A percentile compares a stretch with the other conserved stretches of the same genome.
These are phyloP conservation scores for Cheilosia scutellata DNA, from an alignment of 2,888 invertebrate species.

Conservation along the genomic window DNA sequence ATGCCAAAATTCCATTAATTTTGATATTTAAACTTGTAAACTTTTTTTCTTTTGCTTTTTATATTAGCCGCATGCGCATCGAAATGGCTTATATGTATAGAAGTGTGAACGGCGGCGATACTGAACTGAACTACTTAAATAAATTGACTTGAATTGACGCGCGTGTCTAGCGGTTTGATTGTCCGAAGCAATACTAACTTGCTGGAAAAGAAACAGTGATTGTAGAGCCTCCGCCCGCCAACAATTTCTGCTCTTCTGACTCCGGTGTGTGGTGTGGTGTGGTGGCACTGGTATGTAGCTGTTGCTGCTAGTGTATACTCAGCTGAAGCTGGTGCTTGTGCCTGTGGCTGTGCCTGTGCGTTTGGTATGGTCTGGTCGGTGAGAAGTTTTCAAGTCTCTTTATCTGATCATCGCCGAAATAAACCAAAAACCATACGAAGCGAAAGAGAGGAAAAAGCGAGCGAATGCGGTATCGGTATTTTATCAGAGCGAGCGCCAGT, in stretches of 20 bases:
- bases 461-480: constrained; percentile 13
- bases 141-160: constrained; percentile 56
- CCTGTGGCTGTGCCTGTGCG: constrained; percentile 35
- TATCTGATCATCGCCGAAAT: constrained; percentile 25
- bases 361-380: constrained; percentile 18
- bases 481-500: constrained; percentile 51
- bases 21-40: constrained; percentile 26
- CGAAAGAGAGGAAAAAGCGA: constrained; percentile 48
- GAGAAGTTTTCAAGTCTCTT: constrained; percentile 62
- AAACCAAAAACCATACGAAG: not conserved
- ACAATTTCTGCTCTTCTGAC: constrained; percentile 43
- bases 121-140: constrained; percentile 48
- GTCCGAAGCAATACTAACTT: constrained; percentile 70
- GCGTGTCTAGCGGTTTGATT: constrained; percentile 68
- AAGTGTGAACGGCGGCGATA: constrained; percentile 25
- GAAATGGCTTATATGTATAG: constrained; percentile 42
- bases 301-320: constrained; percentile 19
- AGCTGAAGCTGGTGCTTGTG: constrained; percentile 15
- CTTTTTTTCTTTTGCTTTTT: constrained; percentile 29
- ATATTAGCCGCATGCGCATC: constrained; percentile 56
- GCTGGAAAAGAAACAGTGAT: constrained; percentile 71
- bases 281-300: constrained; percentile 35
- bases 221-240: constrained; percentile 64
- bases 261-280: not conserved
- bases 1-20: constrained; percentile 23